A percentile compares a stretch with the other conserved stretches of the same genome.
These are phyloP conservation scores for Caenorhabditis inopinata DNA, from an alignment of 1,140 invertebrate species.

Conservation along the genomic window DNA sequence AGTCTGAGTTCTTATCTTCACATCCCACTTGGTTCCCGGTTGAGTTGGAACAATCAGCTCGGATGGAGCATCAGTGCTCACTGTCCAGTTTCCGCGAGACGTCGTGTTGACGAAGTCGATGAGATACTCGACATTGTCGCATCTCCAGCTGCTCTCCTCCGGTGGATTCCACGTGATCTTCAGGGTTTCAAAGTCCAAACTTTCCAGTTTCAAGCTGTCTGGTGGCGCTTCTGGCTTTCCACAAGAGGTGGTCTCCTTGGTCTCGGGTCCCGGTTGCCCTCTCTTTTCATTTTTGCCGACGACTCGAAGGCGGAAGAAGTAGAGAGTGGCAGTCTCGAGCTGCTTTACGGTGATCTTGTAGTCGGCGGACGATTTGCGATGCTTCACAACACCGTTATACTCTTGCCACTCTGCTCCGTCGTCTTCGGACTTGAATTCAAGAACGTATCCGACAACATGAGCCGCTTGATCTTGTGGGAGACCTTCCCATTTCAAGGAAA, in stretches of 20 bases:
- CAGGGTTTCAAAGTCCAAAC: constrained; percentile 59
- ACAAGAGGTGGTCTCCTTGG: constrained; percentile 62
- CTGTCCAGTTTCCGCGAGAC: constrained; percentile 37
- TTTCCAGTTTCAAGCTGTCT: constrained; percentile 58
- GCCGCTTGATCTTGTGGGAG: constrained; percentile 58
- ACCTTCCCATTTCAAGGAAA: constrained; percentile 62
- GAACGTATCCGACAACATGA: constrained; percentile 63
- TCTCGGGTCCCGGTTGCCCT: constrained; percentile 62
- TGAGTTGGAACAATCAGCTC: constrained; percentile 46
- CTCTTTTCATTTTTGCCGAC: constrained; percentile 66
- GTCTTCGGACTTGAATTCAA: constrained; percentile 64
- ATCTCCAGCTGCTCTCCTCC: constrained; percentile 63
- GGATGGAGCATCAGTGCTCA: constrained; percentile 47
- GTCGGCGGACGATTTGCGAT: constrained; percentile 53
- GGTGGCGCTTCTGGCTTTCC: constrained; percentile 64
- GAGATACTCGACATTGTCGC: constrained; percentile 62
- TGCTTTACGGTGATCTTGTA: constrained; percentile 60
- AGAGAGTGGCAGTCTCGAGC: constrained; percentile 60
- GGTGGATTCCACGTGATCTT: constrained; percentile 60
- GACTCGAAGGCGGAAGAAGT: constrained; percentile 65
- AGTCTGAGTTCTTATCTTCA: constrained; percentile 65
- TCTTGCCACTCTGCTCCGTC: constrained; percentile 61
- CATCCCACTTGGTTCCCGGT: constrained; percentile 61
- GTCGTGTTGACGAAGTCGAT: constrained; percentile 58
- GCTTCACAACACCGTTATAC: constrained; percentile 60